These are phyloP conservation scores for Megalops atlanticus DNA, from an alignment of 2,113 vertebrate species.

Conservation along the genomic window DNA sequence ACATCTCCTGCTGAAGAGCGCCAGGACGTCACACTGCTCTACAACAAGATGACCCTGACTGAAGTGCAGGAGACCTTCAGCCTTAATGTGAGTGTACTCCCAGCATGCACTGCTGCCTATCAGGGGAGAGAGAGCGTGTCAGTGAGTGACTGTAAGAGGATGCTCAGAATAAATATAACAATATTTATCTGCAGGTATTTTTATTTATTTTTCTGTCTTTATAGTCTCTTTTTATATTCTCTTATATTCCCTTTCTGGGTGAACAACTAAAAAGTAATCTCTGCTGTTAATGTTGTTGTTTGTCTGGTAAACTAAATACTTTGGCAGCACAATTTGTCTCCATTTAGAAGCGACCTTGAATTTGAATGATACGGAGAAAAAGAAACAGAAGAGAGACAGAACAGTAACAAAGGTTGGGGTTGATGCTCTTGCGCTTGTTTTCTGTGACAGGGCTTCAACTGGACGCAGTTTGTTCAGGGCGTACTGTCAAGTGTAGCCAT, in stretches of 20 bases:
- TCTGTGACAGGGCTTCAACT: constrained; percentile 85
- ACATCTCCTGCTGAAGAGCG: constrained; percentile 86
- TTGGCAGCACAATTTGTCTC: too few relatives aligned
- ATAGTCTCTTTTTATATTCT: too few relatives aligned
- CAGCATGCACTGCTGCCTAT: neutral
- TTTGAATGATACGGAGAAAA: neutral
- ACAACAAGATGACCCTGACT: constrained; percentile 86
- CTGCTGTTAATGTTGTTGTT: too few relatives aligned
- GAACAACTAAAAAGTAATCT: too few relatives aligned
- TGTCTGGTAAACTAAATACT: too few relatives aligned
- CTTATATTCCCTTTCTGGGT: too few relatives aligned
- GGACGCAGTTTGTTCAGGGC: constrained; percentile 86
- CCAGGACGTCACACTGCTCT: constrained; percentile 89
- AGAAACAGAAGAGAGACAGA: too few relatives aligned
- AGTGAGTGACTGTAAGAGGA: neutral
- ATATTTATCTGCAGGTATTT: too few relatives aligned
- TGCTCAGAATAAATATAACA: too few relatives aligned
- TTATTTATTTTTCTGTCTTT: too few relatives aligned
- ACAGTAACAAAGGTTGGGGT: too few relatives aligned
- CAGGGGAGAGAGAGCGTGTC: neutral
- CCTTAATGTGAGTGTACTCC: constrained; percentile 76
- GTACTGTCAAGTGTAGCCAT: constrained; percentile 83
- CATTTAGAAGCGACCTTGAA: too few relatives aligned
- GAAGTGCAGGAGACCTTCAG: constrained; percentile 81
- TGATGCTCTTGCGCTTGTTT: constrained; percentile 30